Evolutionary conservation across 2,797 vertebrate genomes (phyloP).

Genomic region (Pyrocephalus nanus): DNA sequence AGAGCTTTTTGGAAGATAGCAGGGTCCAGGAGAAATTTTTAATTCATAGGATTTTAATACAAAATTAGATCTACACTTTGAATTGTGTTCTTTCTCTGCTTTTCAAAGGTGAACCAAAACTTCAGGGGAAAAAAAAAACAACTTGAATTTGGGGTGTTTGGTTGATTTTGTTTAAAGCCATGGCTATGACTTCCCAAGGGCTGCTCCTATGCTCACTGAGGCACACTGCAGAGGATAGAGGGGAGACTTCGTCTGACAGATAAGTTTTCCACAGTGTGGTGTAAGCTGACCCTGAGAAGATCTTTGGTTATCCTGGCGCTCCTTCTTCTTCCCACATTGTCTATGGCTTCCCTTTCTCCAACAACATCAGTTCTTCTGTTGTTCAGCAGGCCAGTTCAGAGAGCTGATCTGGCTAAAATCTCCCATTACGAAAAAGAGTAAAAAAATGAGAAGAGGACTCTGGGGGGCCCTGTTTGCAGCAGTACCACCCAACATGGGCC

Average conservation of each 20-base stretch:
- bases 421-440: background rate
- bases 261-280: rapidly evolving
- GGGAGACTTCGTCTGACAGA: background rate
- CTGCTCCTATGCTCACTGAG: background rate
- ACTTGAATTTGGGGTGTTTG: background rate
- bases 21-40: background rate
- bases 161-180: background rate
- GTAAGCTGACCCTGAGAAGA: background rate
- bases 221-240: background rate
- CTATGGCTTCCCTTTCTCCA: background rate
- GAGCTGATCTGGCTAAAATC: background rate
- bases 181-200: background rate
- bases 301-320: background rate
- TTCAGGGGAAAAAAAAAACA: rapidly evolving
- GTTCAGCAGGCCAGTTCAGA: background rate
- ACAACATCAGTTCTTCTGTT: background rate
- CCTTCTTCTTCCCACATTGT: rapidly evolving
- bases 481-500: background rate
- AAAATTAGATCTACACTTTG: background rate
- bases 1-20: background rate
- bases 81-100: background rate
- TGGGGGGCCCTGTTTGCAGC: background rate
- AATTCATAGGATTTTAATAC: background rate
- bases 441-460: background rate
- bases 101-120: background rate